Evolutionary conservation across 1,140 invertebrate species (phyloP), one percentile per base, ranked within the genome.

Genomic region (Macrocentrus cingulum): DNA sequence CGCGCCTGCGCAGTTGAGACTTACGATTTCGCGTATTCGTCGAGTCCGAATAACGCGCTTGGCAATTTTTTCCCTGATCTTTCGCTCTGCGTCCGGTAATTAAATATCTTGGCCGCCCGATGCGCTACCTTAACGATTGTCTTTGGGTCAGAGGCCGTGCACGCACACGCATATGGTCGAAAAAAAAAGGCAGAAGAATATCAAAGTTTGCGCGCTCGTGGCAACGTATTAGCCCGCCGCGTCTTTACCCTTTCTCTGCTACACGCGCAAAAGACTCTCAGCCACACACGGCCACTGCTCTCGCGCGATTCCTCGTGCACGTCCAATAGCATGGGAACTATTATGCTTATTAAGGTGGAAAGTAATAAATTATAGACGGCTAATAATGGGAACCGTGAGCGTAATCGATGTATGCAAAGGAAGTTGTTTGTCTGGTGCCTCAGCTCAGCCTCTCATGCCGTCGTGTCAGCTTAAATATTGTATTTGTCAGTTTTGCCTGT

Each of bases 301-400:
- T 49, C 7, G 20, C 15, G 44, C 46, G 15, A 20, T 7, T 15
- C 23, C 34, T 50, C 46, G 9, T 51, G 37, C 37, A 68, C 59
- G 67, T 62, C 62, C 67, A 69, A 71, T 66, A 62, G 67, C 69
- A 74, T 77, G 74, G 70, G 72, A 79, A 79, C 66, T 70, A 72
- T 74, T 74, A 74, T 76, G 75, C 75, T 80, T 79, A 80, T 79
- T 78, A 79, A 78, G 71, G 69, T 73, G 69, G 75, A 76, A 78
- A 78, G 75, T 78, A 76, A 80, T 79, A 78, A 78, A 79, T 79
- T 79, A 80, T 74, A 74, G 69, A 48, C 66, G 65, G 69, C 67
- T 74, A 74, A 76, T 76, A 74, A 73, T 74, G 74, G 71, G 72
- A 76, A 73, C 68, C 66, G 60, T 60, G 64, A 57, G 55, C 55